Evolutionary conservation across 2,797 vertebrate genomes (phyloP).

Genomic region (Orientallactaga sibirica): DNA sequence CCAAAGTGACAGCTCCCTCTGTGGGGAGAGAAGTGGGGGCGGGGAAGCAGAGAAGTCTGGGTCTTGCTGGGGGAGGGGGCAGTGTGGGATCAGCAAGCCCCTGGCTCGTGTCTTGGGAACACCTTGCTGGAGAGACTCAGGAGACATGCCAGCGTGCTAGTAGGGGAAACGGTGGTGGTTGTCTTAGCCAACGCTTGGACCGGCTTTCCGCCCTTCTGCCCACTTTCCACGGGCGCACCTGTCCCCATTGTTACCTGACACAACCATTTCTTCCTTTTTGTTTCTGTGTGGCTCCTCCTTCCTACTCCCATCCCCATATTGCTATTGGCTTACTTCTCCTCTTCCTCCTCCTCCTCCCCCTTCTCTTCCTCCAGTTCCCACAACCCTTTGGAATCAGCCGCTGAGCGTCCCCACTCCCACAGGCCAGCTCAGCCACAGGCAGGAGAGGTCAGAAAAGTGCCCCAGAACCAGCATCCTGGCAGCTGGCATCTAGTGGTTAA

Average conservation of each 20-base stretch:
- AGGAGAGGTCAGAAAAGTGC: constrained; percentile 68
- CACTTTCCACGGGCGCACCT: not conserved
- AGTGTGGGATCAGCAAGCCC: not conserved
- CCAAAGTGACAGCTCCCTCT: not conserved
- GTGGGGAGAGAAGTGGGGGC: not conserved
- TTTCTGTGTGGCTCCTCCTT: not conserved
- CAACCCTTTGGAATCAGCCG: not conserved
- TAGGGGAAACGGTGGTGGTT: not conserved
- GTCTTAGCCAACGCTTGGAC: not conserved
- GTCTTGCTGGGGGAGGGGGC: not conserved
- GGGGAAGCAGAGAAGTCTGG: not conserved
- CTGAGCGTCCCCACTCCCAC: not conserved
- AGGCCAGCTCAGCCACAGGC: not conserved
- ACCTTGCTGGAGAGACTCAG: not conserved
- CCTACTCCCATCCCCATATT: not conserved
- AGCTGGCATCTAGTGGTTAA: constrained; percentile 65
- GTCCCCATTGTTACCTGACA: not conserved
- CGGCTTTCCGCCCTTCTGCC: not conserved
- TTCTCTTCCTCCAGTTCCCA: not conserved
- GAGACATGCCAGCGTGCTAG: not conserved
- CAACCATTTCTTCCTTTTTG: not conserved
- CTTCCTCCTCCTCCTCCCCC: not conserved
- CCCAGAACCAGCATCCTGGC: constrained; percentile 61
- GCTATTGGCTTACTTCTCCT: not conserved
- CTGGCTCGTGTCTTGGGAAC: not conserved